Percentiles rank a stretch among this genome's conserved stretches.
Conservation (phyloP, 2,888 invertebrate genomes). For the Neuroscelio doddi region DNA sequence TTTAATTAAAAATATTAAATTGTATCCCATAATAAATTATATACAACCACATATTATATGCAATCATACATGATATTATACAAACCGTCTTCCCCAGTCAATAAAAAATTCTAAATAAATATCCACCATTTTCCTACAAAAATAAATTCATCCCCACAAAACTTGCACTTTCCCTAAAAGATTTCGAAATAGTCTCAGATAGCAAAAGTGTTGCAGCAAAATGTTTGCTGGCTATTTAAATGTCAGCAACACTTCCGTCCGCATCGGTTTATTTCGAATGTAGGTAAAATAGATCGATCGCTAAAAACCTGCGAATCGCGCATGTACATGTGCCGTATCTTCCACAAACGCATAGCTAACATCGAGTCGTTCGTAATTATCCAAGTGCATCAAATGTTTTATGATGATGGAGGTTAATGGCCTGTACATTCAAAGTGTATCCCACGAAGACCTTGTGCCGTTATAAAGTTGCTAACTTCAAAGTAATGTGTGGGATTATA, state of each 20-base stretch:
- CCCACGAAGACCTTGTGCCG: slow-evolving; percentile 6
- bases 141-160: too few relatives aligned
- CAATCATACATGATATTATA: too few relatives aligned
- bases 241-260: not conserved
- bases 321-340: slow-evolving; percentile 12
- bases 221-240: too few relatives aligned
- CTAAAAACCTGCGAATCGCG: slow-evolving; percentile 7
- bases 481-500: not conserved
- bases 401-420: slow-evolving; percentile 13
- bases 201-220: too few relatives aligned
- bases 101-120: too few relatives aligned
- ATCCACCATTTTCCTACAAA: too few relatives aligned
- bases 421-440: slow-evolving; percentile 11
- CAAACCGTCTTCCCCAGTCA: too few relatives aligned
- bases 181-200: too few relatives aligned
- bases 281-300: slow-evolving; percentile 24
- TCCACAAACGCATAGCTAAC: not conserved
- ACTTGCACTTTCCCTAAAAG: too few relatives aligned
- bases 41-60: too few relatives aligned
- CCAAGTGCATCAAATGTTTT: slow-evolving; percentile 13
- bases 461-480: not conserved
- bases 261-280: slow-evolving; percentile 18
- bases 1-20: too few relatives aligned
- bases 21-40: too few relatives aligned
- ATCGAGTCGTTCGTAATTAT: slow-evolving; percentile 6